phyloP scores from a whole-genome alignment of 1,140 invertebrate genomes.

The Penaeus vannamei region DNA sequence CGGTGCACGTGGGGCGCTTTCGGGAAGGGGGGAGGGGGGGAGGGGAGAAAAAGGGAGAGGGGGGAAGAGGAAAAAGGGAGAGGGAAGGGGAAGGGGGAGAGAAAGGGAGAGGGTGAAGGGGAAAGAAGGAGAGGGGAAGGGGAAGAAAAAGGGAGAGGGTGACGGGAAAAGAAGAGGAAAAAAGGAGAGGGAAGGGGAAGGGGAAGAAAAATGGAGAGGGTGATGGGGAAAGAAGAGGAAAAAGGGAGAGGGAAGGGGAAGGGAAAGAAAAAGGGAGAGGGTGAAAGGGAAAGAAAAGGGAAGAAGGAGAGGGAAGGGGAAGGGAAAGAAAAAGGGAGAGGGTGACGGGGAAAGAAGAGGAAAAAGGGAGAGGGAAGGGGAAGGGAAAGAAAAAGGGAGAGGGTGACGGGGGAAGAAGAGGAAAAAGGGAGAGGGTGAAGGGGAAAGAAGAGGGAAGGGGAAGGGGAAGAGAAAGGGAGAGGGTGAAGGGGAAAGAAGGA shows the following conservation, averaged over 20 bases:
- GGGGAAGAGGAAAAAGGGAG: not conserved
- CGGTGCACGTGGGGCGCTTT: no score
- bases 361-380: not conserved
- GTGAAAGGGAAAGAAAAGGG: not conserved
- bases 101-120: not conserved
- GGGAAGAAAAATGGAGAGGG: no score
- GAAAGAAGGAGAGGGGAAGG: no score
- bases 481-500: no score
- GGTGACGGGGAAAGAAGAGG: not conserved
- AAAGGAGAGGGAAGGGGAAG: no score
- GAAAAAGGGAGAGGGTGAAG: not conserved
- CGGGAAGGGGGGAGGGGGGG: not conserved
- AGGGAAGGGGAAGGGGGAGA: not conserved
- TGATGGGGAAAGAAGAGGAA: no score
- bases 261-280: no score
- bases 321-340: slow-evolving; percentile 4
- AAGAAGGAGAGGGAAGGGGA: not conserved
- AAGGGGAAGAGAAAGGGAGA: not conserved
- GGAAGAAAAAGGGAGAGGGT: no score
- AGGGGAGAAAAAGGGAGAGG: no score
- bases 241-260: no score
- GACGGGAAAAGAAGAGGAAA: no score
- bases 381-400: no score
- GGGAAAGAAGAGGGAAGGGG: not conserved
- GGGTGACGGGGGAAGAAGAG: not conserved